phyloP scores from a whole-genome alignment of 2,888 invertebrate species.

The Dasysyrphus tricinctus region DNA sequence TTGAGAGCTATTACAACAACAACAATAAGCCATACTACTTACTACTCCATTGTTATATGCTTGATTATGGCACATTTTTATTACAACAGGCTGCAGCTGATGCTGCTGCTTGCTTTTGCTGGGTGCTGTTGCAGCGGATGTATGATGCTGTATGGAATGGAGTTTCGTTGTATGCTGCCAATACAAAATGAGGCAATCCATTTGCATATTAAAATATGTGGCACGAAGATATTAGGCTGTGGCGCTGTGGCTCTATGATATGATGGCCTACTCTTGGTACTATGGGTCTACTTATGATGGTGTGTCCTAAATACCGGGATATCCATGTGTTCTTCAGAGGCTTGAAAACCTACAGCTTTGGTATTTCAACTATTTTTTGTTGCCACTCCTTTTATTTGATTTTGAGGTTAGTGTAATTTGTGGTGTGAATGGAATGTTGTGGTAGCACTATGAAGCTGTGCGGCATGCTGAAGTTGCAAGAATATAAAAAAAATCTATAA shows the following conservation, averaged over 20 bases:
- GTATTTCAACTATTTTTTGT: slow-evolving; percentile 29
- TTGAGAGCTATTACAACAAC: slow-evolving; percentile 19
- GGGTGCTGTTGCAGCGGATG: slow-evolving; percentile 16
- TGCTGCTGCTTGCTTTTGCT: slow-evolving; percentile 18
- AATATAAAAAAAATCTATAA: neutral
- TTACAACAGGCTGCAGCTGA: slow-evolving; percentile 50
- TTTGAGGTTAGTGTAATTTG: slow-evolving; percentile 12
- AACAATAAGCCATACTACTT: neutral
- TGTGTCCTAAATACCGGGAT: slow-evolving; percentile 20
- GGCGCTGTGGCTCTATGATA: neutral
- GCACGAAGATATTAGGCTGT: slow-evolving; percentile 31
- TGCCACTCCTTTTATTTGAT: slow-evolving; percentile 32
- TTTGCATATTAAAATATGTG: slow-evolving; percentile 39
- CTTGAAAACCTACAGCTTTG: slow-evolving; percentile 5
- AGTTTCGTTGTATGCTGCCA: slow-evolving; percentile 17
- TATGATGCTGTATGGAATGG: neutral
- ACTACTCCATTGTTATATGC: slow-evolving; percentile 64
- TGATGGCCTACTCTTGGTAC: slow-evolving; percentile 13
- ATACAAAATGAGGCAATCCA: slow-evolving; percentile 35
- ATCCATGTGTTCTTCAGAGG: neutral
- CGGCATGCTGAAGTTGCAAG: neutral
- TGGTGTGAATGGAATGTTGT: slow-evolving; percentile 8
- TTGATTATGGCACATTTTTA: slow-evolving; percentile 69
- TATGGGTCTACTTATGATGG: no score
- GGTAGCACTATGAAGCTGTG: neutral